These are phyloP conservation scores for Diaphora mendica DNA, from an alignment of 2,888 invertebrate species.

Conservation along the genomic window DNA sequence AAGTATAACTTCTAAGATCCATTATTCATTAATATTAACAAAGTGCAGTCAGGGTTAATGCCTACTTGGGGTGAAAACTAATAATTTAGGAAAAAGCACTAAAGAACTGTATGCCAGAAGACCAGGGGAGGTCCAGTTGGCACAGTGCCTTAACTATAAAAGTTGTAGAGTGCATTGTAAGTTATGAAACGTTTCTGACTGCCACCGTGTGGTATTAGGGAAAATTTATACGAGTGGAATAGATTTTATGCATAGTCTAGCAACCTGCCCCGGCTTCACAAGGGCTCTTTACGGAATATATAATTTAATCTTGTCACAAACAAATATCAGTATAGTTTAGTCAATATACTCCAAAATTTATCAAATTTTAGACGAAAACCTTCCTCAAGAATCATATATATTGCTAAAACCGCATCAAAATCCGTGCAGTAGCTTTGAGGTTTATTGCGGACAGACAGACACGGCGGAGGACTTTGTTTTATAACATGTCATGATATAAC, in stretches of 20 bases:
- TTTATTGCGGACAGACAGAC: too few species aligned
- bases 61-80: neutral
- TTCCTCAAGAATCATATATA: too few species aligned
- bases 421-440: too few species aligned
- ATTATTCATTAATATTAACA: neutral
- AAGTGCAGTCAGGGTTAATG: neutral
- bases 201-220: slow-evolving; percentile 30
- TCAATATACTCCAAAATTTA: too few species aligned
- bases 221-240: slow-evolving; percentile 40
- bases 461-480: too few species aligned
- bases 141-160: slow-evolving; percentile 37
- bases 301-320: too few species aligned
- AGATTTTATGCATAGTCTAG: slow-evolving; percentile 13
- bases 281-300: too few species aligned
- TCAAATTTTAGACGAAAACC: too few species aligned
- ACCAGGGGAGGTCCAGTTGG: slow-evolving; percentile 38
- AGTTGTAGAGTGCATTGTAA: slow-evolving; percentile 28
- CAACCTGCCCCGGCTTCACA: too few species aligned
- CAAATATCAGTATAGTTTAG: too few species aligned
- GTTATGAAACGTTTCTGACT: slow-evolving; percentile 37
- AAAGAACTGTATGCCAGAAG: slow-evolving; percentile 35
- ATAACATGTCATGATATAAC: too few species aligned
- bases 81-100: neutral
- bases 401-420: too few species aligned
- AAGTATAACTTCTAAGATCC: neutral